These are phyloP conservation scores for Cantharis rustica DNA, from an alignment of 2,888 invertebrate genomes.

Conservation along the genomic window DNA sequence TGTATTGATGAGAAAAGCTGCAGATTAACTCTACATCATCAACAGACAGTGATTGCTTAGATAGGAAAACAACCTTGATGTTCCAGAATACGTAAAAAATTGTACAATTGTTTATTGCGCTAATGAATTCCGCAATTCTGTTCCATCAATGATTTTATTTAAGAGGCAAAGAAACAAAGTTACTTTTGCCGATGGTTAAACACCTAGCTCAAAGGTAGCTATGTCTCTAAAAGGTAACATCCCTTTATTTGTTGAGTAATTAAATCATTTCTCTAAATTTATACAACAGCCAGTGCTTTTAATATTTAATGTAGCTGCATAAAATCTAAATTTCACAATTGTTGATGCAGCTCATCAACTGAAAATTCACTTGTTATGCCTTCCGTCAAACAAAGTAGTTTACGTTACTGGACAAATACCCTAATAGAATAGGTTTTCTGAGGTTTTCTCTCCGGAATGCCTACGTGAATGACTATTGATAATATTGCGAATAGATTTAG, in stretches of 20 bases:
- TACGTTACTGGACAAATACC: no score
- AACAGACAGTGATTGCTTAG: background rate
- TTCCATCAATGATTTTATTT: slow-evolving; percentile 8
- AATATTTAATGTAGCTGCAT: no score
- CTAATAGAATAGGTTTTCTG: no score
- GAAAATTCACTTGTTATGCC: no score
- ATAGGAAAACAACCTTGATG: background rate
- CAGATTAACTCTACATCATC: background rate
- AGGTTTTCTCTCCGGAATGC: no score
- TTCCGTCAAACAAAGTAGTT: no score
- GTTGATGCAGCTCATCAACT: no score
- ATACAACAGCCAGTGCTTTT: slow-evolving; percentile 20
- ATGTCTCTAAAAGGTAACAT: background rate
- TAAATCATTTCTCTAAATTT: slow-evolving; percentile 22
- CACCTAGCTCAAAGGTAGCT: background rate
- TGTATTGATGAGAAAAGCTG: slow-evolving; percentile 9
- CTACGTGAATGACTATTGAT: no score
- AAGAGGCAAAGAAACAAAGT: slow-evolving; percentile 2
- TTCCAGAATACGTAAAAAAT: background rate
- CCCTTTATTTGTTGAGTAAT: background rate
- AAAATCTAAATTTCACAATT: no score
- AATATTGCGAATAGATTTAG: no score
- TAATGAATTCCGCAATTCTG: background rate
- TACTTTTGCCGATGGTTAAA: slow-evolving; percentile 19
- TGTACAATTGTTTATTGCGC: slow-evolving; percentile 4